Evolutionary conservation across 2,888 invertebrate species (phyloP).

Genomic region (Dromius quadrimaculatus): DNA sequence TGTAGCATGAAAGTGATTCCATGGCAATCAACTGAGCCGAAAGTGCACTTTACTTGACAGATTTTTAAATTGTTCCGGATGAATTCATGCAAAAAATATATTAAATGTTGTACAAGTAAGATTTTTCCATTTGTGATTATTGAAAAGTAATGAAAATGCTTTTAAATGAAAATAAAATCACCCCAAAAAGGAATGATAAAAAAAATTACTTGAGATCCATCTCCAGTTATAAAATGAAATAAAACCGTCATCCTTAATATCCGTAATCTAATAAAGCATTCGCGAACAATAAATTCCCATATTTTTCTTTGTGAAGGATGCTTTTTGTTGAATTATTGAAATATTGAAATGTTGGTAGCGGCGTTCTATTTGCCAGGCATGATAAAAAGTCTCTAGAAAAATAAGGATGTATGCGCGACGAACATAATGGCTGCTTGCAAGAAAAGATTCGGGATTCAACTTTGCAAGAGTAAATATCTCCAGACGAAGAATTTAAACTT

Average conservation of each 20-base stretch:
- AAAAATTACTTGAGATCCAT: too few species aligned
- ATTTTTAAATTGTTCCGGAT: too few species aligned
- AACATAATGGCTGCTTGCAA: constrained; percentile 6
- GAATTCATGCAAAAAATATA: too few species aligned
- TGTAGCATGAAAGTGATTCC: too few species aligned
- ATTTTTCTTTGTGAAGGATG: constrained; percentile 31
- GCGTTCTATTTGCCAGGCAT: constrained; percentile 29
- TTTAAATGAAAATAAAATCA: too few species aligned
- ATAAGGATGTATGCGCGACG: constrained; percentile 13
- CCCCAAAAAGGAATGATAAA: too few species aligned
- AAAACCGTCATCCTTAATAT: constrained; percentile 20
- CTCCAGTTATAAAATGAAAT: constrained; percentile 33
- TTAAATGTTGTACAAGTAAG: too few species aligned
- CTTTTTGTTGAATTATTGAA: constrained; percentile 33
- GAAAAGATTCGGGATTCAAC: not conserved
- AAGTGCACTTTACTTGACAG: too few species aligned
- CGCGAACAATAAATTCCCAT: constrained; percentile 34
- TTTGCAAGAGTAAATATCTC: not conserved
- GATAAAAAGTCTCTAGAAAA: constrained; percentile 28
- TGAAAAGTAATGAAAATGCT: too few species aligned
- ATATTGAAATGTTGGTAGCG: constrained; percentile 29
- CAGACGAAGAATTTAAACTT: too few species aligned
- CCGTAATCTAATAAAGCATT: constrained; percentile 26
- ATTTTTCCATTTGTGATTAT: too few species aligned
- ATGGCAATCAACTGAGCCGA: too few species aligned